Evolutionary conservation across 2,888 invertebrate species (phyloP).

Genomic region (Psylliodes chrysocephalus): DNA sequence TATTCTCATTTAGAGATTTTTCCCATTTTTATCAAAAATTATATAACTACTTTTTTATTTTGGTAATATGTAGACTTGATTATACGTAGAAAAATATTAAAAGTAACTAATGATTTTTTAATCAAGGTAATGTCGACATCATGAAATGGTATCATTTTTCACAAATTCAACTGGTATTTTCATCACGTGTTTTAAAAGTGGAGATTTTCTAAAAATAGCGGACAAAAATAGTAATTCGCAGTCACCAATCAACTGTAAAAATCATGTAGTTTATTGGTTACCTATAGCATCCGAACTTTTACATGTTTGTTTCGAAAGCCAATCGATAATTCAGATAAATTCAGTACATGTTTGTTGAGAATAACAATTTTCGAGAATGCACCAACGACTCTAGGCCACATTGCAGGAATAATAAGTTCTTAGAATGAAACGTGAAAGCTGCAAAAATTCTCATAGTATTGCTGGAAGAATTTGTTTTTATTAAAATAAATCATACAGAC

Average conservation of each 20-base stretch:
- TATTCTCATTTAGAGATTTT: too few relatives aligned
- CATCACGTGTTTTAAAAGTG: background rate
- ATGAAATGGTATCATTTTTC: background rate
- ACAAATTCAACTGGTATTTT: background rate
- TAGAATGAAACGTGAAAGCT: background rate
- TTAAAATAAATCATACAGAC: too few relatives aligned
- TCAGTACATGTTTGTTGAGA: slow-evolving; percentile 7
- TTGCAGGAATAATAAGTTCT: background rate
- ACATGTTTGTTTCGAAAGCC: background rate
- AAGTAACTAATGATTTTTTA: too few relatives aligned
- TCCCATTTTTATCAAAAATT: too few relatives aligned
- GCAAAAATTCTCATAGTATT: too few relatives aligned
- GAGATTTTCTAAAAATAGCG: background rate
- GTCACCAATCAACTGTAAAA: background rate
- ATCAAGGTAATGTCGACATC: too few relatives aligned
- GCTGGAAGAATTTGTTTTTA: too few relatives aligned
- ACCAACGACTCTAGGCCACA: background rate
- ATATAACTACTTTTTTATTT: too few relatives aligned
- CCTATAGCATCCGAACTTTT: background rate
- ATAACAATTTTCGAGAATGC: slow-evolving; percentile 3
- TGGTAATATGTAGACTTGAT: too few relatives aligned
- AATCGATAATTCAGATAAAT: slow-evolving; percentile 7
- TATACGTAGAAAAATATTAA: too few relatives aligned
- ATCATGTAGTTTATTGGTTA: slow-evolving; percentile 6
- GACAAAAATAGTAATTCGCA: background rate